Evolutionary conservation across 2,888 invertebrate species (phyloP), one percentile per base, ranked within the genome.

Genomic region (Eupithecia tripunctaria): DNA sequence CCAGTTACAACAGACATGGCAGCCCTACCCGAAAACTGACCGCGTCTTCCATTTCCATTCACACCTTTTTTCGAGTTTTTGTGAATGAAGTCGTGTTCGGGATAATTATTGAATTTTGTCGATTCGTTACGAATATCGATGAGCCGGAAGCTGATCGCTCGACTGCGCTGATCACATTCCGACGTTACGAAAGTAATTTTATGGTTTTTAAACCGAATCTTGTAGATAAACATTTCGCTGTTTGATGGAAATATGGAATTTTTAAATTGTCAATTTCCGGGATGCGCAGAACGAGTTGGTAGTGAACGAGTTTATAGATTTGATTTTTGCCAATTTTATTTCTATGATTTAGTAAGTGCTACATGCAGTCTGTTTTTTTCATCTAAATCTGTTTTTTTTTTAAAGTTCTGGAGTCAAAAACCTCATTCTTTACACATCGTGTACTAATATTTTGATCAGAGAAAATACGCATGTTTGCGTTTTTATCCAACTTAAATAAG

Each of bases 81-180:
- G 88, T 93, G 92, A 94, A 93, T 93, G 94, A 92, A 94, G 92
- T 94, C 94, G 93, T 94, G 93, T 94, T 91, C 89, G 90, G 89
- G 92, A 92, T 94, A 94, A 94, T 94, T 93, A 94, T 94, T 93
- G 90, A 94, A 93, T 93, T 93, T 94, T 89, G 87, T 90, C 91
- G 91, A 94, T 94, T 94, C 94, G 94, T 89, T 91, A 92, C 94
- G 94, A 94, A 93, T 92, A 94, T 94, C 92, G 94, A 93, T 91
- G 91, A 89, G 91, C 92, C 93, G 94, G 94, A 94, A 93, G 93
- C 92, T 89, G 79, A 87, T 89, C 62, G 62, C 62, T 63, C 62
- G 62, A 63, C 89, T 87, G 90, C 87, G 89, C 89, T 89, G 92
- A 91, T 91, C 91, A 90, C 88, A 92, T 93, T 92, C 89, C 90